These are phyloP conservation scores for Leptatherina wallacei DNA, from an alignment of 2,797 vertebrate species.

Conservation along the genomic window DNA sequence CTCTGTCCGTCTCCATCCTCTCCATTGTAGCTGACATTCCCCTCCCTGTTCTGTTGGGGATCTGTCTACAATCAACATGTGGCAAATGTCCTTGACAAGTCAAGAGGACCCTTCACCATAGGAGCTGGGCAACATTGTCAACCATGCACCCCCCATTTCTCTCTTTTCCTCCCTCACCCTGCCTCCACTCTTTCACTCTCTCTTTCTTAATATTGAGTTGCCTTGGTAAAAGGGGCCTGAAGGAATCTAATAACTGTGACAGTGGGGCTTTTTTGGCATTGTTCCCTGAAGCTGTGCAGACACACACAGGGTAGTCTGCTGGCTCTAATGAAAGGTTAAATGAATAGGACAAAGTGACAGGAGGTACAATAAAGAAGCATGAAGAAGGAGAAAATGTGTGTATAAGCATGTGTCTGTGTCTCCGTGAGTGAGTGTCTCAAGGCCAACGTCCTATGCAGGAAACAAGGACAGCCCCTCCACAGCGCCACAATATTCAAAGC, in stretches of 20 bases:
- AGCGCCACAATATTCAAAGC: constrained; percentile 93
- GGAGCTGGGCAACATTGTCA: constrained; percentile 61
- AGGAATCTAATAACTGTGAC: constrained; percentile 99
- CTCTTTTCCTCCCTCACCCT: constrained; percentile 37
- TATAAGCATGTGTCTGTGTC: constrained; percentile 56
- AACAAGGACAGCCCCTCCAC: constrained; percentile 89
- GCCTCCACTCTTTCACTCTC: constrained; percentile 78
- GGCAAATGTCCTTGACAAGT: constrained; percentile 94
- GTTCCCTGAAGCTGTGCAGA: constrained; percentile 83
- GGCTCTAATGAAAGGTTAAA: constrained; percentile 99
- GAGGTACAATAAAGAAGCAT: constrained; percentile 92
- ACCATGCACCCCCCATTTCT: constrained; percentile 47
- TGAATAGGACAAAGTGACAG: constrained; percentile 98
- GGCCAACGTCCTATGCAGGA: constrained; percentile 85
- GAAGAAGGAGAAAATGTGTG: constrained; percentile 70
- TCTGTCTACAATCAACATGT: constrained; percentile 91
- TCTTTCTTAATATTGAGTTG: constrained; percentile 92
- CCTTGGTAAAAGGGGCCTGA: constrained; percentile 88
- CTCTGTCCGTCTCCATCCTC: constrained; percentile 34
- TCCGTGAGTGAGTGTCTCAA: constrained; percentile 66
- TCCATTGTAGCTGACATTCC: constrained; percentile 40
- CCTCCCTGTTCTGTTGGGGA: constrained; percentile 74
- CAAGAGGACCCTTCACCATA: constrained; percentile 84
- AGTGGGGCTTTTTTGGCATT: constrained; percentile 94
- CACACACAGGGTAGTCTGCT: constrained; percentile 89